phyloP scores from a whole-genome alignment of 2,888 invertebrate genomes.

The Exocentrus adspersus region DNA sequence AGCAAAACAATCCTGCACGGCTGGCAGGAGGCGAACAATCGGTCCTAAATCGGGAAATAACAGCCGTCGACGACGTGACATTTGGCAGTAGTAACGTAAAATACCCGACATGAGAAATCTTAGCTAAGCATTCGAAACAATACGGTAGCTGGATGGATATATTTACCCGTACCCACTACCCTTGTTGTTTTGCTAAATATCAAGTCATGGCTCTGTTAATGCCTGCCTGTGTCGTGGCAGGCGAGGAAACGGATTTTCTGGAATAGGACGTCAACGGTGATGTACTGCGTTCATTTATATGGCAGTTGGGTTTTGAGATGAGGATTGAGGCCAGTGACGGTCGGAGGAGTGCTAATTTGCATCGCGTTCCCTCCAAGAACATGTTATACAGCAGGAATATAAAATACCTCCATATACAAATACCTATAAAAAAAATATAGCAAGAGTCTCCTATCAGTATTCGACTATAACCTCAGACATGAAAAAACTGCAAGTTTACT shows the following conservation, averaged over 20 bases:
- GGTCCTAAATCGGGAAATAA: slow-evolving; percentile 3
- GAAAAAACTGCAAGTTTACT: no score
- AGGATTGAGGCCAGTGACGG: neutral
- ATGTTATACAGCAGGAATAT: no score
- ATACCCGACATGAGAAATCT: neutral
- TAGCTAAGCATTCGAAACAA: slow-evolving; percentile 1
- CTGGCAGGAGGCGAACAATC: slow-evolving; percentile 17
- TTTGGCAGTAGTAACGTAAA: slow-evolving; percentile 12
- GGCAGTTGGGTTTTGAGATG: no score
- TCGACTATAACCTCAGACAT: no score
- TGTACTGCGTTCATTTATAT: neutral
- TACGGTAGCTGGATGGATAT: slow-evolving; percentile 3
- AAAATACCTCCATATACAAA: no score
- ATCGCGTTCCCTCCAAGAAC: no score
- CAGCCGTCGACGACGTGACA: slow-evolving; percentile 6
- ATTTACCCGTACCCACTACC: slow-evolving; percentile 16
- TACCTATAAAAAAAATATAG: no score
- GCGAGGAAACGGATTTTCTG: neutral
- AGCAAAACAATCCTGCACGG: no score
- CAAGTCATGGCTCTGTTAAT: slow-evolving; percentile 6
- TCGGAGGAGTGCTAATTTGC: neutral
- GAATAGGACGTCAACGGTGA: slow-evolving; percentile 1
- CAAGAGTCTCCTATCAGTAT: no score
- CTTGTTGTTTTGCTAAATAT: slow-evolving; percentile 17
- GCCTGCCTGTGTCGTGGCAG: neutral